These are phyloP conservation scores for Acanthaster planci DNA, from an alignment of 35 echinoderm and acorn worm species.

Conservation along the genomic window DNA sequence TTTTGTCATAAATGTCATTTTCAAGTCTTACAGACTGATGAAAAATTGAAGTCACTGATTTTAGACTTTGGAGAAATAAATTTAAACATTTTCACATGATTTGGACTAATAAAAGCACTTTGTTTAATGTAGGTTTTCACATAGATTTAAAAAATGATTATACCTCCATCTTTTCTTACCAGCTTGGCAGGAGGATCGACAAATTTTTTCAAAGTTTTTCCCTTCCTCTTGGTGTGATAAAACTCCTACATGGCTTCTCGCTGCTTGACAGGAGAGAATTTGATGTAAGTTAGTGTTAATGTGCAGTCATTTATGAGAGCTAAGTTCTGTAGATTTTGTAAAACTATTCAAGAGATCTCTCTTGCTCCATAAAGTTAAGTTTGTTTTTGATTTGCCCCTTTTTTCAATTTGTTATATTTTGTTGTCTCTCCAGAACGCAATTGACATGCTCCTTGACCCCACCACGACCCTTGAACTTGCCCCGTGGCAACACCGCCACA, in stretches of 20 bases:
- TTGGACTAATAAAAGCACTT: background rate
- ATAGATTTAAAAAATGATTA: background rate
- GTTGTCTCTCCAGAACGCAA: constrained; percentile 63
- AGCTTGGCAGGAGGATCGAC: constrained; percentile 72
- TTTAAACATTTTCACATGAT: background rate
- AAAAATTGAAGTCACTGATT: too few relatives aligned
- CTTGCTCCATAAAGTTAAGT: too few relatives aligned
- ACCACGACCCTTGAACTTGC: constrained; percentile 68
- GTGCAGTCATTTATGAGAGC: too few relatives aligned
- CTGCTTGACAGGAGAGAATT: constrained; percentile 89
- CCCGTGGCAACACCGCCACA: constrained; percentile 90
- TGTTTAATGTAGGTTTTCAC: too few relatives aligned
- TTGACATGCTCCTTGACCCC: constrained; percentile 89
- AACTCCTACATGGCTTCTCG: constrained; percentile 85
- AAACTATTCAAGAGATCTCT: too few relatives aligned
- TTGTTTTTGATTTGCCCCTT: too few relatives aligned
- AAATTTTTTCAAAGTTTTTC: constrained; percentile 74
- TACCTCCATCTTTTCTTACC: constrained; percentile 18
- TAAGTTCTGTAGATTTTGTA: too few relatives aligned
- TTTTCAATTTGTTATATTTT: background rate
- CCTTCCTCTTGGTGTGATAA: constrained; percentile 77
- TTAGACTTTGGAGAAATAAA: background rate
- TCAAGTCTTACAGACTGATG: too few relatives aligned
- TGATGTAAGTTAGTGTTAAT: constrained; percentile 56
- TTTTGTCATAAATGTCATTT: too few relatives aligned